Percentiles rank a stretch among this genome's conserved stretches.
Conservation (phyloP, 35 echinoderm and acorn worm species). For the Apostichopus japonicus region DNA sequence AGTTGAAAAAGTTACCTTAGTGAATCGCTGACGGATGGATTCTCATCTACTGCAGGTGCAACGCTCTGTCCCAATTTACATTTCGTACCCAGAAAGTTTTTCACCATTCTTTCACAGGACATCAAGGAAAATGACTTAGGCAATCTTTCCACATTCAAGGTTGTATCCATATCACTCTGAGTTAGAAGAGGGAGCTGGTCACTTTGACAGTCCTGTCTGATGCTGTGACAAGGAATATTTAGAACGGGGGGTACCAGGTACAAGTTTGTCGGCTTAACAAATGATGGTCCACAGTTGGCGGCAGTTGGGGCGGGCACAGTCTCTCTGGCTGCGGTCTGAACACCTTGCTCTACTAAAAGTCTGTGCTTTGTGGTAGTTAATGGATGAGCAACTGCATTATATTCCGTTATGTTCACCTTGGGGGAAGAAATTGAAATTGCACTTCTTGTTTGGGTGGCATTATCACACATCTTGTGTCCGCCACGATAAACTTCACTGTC, state of each 20-base stretch:
- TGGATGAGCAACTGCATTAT: neutral
- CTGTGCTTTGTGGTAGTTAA: neutral
- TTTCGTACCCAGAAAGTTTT: neutral
- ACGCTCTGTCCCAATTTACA: neutral
- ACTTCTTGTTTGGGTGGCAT: neutral
- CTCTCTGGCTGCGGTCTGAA: neutral
- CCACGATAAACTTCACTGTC: slow-evolving; percentile 23
- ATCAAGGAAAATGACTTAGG: neutral
- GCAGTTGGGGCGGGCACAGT: neutral
- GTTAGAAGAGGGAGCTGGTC: neutral
- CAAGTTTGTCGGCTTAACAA: neutral
- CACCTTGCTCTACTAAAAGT: neutral
- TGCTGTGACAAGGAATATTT: neutral
- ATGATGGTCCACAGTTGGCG: neutral
- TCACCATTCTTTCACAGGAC: slow-evolving; percentile 30
- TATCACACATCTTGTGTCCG: neutral
- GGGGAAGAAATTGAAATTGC: neutral
- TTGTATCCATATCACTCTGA: neutral
- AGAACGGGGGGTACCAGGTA: neutral
- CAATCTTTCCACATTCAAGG: neutral
- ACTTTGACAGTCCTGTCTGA: neutral
- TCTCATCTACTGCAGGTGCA: neutral
- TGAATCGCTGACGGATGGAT: neutral
- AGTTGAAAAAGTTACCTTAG: neutral
- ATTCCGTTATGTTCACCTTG: neutral